Percentiles rank a stretch among this genome's conserved stretches.
Evolutionary conservation across 2,797 vertebrate species (phyloP).

Genomic region (Mormyrus proboscirostris): DNA sequence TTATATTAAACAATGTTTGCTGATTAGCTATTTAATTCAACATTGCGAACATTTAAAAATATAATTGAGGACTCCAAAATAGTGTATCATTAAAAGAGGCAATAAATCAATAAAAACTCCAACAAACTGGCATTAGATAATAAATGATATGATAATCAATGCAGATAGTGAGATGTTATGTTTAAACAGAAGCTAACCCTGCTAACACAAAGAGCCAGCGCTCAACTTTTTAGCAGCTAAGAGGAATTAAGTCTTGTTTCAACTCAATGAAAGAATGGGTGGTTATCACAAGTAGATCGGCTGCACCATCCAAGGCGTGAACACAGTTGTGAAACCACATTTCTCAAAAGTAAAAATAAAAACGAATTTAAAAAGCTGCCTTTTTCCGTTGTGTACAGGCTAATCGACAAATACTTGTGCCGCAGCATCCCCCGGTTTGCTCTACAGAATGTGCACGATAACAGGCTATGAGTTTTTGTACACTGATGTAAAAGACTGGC

Average conservation of each 20-base stretch:
- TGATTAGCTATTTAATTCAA: background rate
- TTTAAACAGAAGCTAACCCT: background rate
- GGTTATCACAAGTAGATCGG: constrained; percentile 19
- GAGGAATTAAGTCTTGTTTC: constrained; percentile 5
- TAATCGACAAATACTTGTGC: background rate
- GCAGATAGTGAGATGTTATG: background rate
- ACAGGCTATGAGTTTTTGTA: background rate
- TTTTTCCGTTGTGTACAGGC: background rate
- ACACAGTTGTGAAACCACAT: constrained; percentile 30
- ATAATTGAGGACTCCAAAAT: background rate
- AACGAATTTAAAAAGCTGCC: constrained; percentile 3
- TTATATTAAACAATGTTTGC: background rate
- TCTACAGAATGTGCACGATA: background rate
- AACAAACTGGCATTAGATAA: background rate
- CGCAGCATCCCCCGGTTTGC: background rate
- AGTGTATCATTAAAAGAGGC: background rate
- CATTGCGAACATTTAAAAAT: background rate
- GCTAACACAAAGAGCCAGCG: background rate
- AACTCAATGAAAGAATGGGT: constrained; percentile 1
- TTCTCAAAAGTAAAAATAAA: constrained; percentile 22
- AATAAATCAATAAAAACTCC: background rate
- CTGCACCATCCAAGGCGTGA: constrained; percentile 31
- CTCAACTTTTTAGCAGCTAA: background rate
- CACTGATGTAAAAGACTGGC: background rate
- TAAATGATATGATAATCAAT: background rate